These are phyloP conservation scores for Mormoops blainvillei DNA, from an alignment of 2,113 vertebrate species.

Conservation along the genomic window DNA sequence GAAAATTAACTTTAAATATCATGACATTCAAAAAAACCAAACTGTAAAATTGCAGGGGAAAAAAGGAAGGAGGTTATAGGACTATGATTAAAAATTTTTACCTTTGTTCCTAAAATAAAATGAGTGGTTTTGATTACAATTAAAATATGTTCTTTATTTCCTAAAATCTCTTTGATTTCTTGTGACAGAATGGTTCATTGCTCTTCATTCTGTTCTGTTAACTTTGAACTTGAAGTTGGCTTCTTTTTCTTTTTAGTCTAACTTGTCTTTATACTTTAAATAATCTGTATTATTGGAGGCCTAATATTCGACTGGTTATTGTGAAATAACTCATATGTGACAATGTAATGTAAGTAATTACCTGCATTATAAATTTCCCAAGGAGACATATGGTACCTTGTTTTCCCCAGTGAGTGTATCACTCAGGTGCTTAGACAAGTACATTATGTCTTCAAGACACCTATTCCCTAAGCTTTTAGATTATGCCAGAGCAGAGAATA, in stretches of 20 bases:
- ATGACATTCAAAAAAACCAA: slow-evolving; percentile 62
- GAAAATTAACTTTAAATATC: slow-evolving; percentile 69
- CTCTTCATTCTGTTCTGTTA: neutral
- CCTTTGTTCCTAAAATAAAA: slow-evolving; percentile 57
- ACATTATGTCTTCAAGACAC: neutral
- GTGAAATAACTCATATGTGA: slow-evolving; percentile 53
- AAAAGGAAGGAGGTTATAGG: neutral
- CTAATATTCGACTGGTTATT: neutral
- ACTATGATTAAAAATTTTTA: slow-evolving; percentile 35
- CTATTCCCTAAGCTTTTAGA: neutral
- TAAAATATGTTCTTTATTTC: slow-evolving; percentile 45
- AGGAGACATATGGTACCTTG: slow-evolving; percentile 41
- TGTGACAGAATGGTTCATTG: neutral
- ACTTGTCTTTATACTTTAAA: neutral
- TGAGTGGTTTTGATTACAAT: slow-evolving; percentile 14
- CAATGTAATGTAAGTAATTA: slow-evolving; percentile 59
- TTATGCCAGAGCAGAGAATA: neutral
- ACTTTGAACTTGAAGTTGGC: neutral
- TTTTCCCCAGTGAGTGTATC: slow-evolving; percentile 52
- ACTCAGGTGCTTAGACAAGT: slow-evolving; percentile 45
- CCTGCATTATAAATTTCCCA: slow-evolving; percentile 56
- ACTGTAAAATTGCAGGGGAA: slow-evolving; percentile 36
- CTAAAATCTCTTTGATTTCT: neutral
- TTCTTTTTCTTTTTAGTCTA: neutral
- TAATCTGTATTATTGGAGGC: neutral